Percentiles rank a stretch among this genome's conserved stretches.
These are phyloP conservation scores for Holacanthella duospinosa DNA, from an alignment of 2,888 invertebrate genomes.

Conservation along the genomic window DNA sequence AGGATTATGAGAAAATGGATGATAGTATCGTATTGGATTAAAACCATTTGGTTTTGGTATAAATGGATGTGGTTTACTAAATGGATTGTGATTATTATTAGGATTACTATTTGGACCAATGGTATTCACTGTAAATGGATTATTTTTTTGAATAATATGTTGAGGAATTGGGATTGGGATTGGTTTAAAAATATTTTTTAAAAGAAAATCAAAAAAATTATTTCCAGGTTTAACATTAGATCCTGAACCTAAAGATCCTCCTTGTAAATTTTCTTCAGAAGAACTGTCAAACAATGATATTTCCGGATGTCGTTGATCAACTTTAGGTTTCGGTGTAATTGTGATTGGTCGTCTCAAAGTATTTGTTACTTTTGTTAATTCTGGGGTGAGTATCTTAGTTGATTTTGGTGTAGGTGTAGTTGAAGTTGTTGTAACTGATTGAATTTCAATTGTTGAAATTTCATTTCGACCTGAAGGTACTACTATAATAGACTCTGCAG, in stretches of 20 bases:
- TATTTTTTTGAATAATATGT: background rate
- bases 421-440: background rate
- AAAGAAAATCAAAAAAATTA: conserved; percentile 5
- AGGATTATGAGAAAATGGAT: background rate
- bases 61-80: background rate
- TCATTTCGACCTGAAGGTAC: background rate
- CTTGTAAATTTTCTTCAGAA: background rate
- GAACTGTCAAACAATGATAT: background rate
- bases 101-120: background rate
- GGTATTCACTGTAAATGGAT: background rate
- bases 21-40: background rate
- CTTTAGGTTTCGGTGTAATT: background rate
- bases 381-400: too few relatives aligned
- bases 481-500: background rate
- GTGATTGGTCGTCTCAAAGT: too few relatives aligned
- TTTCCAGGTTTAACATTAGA: background rate
- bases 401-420: too few relatives aligned
- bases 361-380: too few relatives aligned
- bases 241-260: too few relatives aligned
- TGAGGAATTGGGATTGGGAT: background rate
- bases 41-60: background rate
- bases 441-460: background rate
- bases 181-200: background rate
- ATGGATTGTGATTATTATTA: background rate
- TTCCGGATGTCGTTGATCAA: background rate